phyloP scores from a whole-genome alignment of 2,797 vertebrate genomes.

The Sebastes nivosus region DNA sequence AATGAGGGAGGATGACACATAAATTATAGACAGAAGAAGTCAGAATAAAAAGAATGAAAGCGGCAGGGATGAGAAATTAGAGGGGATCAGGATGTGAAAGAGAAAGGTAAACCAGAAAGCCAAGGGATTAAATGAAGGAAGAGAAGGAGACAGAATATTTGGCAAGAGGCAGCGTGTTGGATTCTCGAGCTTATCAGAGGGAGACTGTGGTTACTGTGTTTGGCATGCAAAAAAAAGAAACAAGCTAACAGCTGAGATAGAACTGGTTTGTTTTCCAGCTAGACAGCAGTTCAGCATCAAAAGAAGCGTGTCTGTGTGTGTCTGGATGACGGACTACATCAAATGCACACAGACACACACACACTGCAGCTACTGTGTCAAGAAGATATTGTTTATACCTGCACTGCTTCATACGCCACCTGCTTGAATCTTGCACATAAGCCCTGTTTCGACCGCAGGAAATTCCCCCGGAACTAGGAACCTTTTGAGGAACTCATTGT shows the following conservation, averaged over 20 bases:
- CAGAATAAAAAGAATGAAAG: background rate
- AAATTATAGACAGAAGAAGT: background rate
- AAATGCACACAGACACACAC: conserved; percentile 26
- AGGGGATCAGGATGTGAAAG: conserved; percentile 12
- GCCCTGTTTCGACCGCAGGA: no score
- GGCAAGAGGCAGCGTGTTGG: conserved; percentile 16
- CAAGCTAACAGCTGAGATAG: conserved; percentile 27
- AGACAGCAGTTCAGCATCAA: conserved; percentile 37
- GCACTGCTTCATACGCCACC: conserved; percentile 69
- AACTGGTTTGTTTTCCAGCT: conserved; percentile 55
- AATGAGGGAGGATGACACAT: conserved; percentile 18
- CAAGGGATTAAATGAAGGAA: conserved; percentile 20
- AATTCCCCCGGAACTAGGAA: no score
- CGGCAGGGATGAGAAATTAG: background rate
- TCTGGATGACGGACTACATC: conserved; percentile 15
- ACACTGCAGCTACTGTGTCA: conserved; percentile 52
- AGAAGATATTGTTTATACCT: background rate
- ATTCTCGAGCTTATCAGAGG: conserved; percentile 46
- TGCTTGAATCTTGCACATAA: conserved; percentile 58
- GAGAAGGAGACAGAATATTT: conserved; percentile 30
- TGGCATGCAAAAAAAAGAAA: background rate
- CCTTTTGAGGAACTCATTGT: no score
- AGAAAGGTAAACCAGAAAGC: conserved; percentile 37
- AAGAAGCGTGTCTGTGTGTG: conserved; percentile 37
- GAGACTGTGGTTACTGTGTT: conserved; percentile 45